phyloP scores from a whole-genome alignment of 2,797 vertebrate genomes.

The Rousettus madagascariensis region DNA sequence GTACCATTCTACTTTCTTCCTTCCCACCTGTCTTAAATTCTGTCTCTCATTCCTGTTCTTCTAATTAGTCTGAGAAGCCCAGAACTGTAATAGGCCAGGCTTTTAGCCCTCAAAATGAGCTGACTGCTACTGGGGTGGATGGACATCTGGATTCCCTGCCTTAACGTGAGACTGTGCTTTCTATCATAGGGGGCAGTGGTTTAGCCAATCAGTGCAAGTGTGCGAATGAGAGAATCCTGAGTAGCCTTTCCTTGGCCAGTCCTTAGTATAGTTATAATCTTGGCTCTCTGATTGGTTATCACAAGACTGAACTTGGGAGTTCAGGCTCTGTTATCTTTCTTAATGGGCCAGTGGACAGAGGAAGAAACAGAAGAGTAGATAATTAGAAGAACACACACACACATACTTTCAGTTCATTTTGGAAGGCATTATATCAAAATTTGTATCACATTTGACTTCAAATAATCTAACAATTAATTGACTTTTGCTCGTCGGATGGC shows the following conservation, averaged over 20 bases:
- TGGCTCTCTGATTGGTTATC: neutral
- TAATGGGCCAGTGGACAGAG: neutral
- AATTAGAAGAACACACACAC: slow-evolving; percentile 5
- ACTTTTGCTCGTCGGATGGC: neutral
- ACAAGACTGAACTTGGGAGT: neutral
- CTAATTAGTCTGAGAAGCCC: neutral
- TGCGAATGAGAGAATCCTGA: slow-evolving; percentile 45
- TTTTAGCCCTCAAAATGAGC: neutral
- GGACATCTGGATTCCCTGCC: neutral
- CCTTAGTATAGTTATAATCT: neutral
- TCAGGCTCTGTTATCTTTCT: slow-evolving; percentile 4
- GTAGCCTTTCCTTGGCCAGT: neutral
- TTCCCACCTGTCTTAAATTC: neutral
- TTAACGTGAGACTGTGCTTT: neutral
- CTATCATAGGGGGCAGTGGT: neutral
- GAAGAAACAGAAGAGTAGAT: neutral
- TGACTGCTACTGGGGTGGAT: neutral
- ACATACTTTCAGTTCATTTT: neutral
- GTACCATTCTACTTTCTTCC: neutral
- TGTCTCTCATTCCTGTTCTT: neutral
- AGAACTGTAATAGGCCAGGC: neutral
- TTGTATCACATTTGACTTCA: slow-evolving; percentile 24
- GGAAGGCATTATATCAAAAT: neutral
- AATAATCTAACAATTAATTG: neutral
- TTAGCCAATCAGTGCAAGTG: slow-evolving; percentile 16